Base-by-base conservation (phyloP, 2,113 vertebrate species). In the Mionectes macconnelli region DNA sequence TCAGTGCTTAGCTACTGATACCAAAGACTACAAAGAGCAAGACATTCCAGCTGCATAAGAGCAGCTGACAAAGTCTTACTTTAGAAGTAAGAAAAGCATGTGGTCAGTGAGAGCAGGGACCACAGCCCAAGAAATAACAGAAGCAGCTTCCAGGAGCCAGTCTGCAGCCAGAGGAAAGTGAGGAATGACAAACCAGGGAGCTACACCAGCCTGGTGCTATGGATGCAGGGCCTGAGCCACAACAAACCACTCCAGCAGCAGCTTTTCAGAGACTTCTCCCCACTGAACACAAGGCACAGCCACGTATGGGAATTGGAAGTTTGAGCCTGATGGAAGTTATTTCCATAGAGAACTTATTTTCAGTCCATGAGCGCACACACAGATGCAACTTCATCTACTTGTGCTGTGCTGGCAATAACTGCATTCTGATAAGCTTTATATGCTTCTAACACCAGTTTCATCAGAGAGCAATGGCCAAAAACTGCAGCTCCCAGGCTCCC, bases 401-500 rank as follows among this genome's bases (percentile, higher is more conserved):
- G 18, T 30, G 40, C 77, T 76, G 39, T 59, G 75, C 70, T 77
- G 55, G 40, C 56, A 94, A 12, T 18, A 63, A 35, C 22, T 52
- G 52, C 30, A 67, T 56, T 75, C 74, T 72, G 42, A 4, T 53
- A 85, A 75, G 49, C 18, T 68, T 79, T 75, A 7, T n/a, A 5
- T 28, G 49, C 49, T 73, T 42, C 37, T 14, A n/a, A 25, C 27
- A 18, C 22, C 10, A 39, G 10, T 63, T 86, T n/a, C 60, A 60
- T 4, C 23, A 17, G 20, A 69, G 16, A 69, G 4, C 33, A n/a
- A 2, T 5, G 3, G 68, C 68, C 52, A 72, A 52, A 70, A 84
- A 68, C 4, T 35, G 50, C 30, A 59, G 39, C 0, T 1, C 0
- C 31, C 42, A 67, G 14, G 50, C 50, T 70, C 42, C 47, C 30